Evolutionary conservation across 1,140 invertebrate species (phyloP).

Genomic region (Drosophila cardini): DNA sequence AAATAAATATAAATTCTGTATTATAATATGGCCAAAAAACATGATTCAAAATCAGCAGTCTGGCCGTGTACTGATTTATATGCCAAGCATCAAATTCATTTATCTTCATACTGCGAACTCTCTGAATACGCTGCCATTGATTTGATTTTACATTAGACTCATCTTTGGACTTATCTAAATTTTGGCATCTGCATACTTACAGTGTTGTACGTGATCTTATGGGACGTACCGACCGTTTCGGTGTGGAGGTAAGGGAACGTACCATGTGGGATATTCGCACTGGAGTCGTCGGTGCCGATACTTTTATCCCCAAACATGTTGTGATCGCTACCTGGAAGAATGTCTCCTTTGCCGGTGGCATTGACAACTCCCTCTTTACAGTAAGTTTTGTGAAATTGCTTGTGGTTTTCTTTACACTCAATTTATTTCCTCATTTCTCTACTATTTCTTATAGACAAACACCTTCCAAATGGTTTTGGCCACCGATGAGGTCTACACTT

Average conservation of each 20-base stretch:
- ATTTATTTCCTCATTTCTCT: conserved; percentile 1
- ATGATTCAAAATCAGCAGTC: conserved; percentile 61
- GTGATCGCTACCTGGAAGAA: conserved; percentile 98
- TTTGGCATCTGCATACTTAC: conserved; percentile 46
- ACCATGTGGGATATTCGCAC: conserved; percentile 95
- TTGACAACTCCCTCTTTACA: conserved; percentile 91
- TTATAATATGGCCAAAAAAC: conserved; percentile 60
- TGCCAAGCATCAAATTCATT: conserved; percentile 79
- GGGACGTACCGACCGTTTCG: conserved; percentile 91
- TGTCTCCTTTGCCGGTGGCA: conserved; percentile 95
- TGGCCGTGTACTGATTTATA: conserved; percentile 67
- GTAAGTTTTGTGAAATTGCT: conserved; percentile 85
- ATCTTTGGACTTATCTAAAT: conserved; percentile 22
- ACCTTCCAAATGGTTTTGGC: conserved; percentile 97
- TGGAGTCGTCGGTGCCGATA: conserved; percentile 95
- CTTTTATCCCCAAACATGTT: conserved; percentile 95
- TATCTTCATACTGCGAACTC: conserved; percentile 61
- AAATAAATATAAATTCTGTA: conserved; percentile 67
- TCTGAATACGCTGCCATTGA: conserved; percentile 35
- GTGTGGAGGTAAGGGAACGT: conserved; percentile 93
- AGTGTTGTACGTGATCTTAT: conserved; percentile 89
- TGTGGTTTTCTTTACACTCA: not conserved
- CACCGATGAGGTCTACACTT: conserved; percentile 97
- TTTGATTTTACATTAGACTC: conserved; percentile 58
- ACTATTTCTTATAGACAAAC: conserved; percentile 89